Evolutionary conservation across 2,797 vertebrate genomes (phyloP), one percentile per base, ranked within the genome.

Genomic region (Lepus oiostolus): DNA sequence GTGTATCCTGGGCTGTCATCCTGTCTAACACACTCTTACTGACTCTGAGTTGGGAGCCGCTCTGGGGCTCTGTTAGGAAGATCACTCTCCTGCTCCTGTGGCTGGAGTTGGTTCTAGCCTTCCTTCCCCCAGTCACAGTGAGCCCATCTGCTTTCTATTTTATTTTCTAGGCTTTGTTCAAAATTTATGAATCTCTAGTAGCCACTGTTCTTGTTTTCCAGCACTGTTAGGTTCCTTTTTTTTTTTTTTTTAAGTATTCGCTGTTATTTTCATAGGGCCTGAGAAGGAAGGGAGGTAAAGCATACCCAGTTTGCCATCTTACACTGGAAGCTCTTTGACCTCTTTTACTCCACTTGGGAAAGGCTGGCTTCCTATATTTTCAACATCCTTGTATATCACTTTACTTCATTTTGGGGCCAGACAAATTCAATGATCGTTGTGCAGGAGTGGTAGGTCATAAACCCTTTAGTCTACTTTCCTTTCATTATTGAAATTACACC

Each of bases 151-250:
- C 80, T 85, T 92, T 95, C 14, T 75, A 26, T 75, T 93, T 92
- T 85, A 47, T 72, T 90, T 76, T 88, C 85, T 93, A 87, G 42
- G 21, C 30, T 82, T 83, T 84, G 26, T 89, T 87, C 42, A 90
- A 93, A 94, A 90, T 88, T 60, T 65, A 26, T 60, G 70, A 89
- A 71, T 5, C 4, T 90, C 58, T 88, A 35, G 3, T 60, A 88
- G 58, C 13, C 10, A 47, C 50, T 30, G 75, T 32, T 76, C 58
- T 84, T 75, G 30, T 84, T 96, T 93, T 87, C 67, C 12, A 90
- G 54, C 21, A 71, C 19, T 72, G 47, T 93, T 92, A 70, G 32
- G 30, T 90, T 94, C 90, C 74, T 79, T 95, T 21, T 91, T 80
- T 28, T 42, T 58, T 6, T 58, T 58, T 21, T 58, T 58, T 58